A percentile compares a stretch with the other conserved stretches of the same genome.
Evolutionary conservation across 2,113 vertebrate genomes (phyloP).

Genomic region (Eudyptes chrysolophus): DNA sequence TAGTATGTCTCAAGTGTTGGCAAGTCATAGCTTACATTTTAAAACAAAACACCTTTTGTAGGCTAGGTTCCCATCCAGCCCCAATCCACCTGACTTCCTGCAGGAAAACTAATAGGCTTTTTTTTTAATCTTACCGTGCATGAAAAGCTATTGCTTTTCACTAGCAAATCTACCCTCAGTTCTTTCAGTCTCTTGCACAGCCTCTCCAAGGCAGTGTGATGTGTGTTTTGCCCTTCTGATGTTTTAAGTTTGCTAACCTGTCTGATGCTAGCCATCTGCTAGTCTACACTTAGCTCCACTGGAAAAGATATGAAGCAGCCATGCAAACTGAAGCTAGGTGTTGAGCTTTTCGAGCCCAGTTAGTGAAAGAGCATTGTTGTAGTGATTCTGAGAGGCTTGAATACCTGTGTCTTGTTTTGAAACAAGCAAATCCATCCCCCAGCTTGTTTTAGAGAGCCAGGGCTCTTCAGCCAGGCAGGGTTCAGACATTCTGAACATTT

Average conservation of each 20-base stretch:
- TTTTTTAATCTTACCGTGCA: neutral
- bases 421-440: neutral
- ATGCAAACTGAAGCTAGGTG: neutral
- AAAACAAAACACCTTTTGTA: neutral
- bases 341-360: neutral
- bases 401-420: neutral
- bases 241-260: neutral
- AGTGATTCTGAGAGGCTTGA: neutral
- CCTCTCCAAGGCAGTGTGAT: neutral
- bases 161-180: neutral
- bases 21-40: neutral
- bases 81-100: neutral
- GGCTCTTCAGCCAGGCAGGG: neutral
- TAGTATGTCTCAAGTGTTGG: neutral
- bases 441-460: neutral
- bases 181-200: neutral
- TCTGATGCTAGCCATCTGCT: neutral
- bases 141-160: neutral
- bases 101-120: neutral
- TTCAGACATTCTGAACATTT: neutral
- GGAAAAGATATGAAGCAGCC: neutral
- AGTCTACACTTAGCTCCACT: neutral
- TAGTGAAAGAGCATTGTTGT: neutral
- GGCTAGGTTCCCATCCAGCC: neutral
- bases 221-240: neutral